Evolutionary conservation across 1,140 invertebrate species (phyloP).

Genomic region (Trichogramma pretiosum): DNA sequence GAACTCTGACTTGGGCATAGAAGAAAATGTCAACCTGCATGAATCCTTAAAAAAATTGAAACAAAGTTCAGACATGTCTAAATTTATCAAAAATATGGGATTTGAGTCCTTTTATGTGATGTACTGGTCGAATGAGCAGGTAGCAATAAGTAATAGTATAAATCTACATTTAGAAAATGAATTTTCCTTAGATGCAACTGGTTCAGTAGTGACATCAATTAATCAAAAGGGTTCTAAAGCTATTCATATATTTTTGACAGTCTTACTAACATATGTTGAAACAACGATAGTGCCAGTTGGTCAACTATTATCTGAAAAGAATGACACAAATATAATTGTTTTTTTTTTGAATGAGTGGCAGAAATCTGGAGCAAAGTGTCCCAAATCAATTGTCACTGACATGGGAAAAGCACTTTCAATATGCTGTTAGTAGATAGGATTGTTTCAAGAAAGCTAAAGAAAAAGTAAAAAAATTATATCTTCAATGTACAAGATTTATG

Average conservation of each 20-base stretch:
- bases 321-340: not conserved
- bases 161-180: not conserved
- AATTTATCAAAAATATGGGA: not conserved
- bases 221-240: not conserved
- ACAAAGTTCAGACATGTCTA: not conserved
- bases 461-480: not conserved
- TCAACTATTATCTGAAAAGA: constrained; percentile 4
- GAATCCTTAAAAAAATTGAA: not conserved
- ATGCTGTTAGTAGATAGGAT: constrained; percentile 1
- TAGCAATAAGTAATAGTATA: not conserved
- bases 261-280: not conserved
- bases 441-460: not conserved
- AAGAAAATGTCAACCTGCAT: not conserved
- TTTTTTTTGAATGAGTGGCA: not conserved
- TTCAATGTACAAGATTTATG: not conserved
- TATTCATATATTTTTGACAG: not conserved
- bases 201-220: not conserved
- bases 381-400: not conserved
- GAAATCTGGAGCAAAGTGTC: not conserved
- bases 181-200: constrained; percentile 4
- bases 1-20: not conserved
- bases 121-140: not conserved
- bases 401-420: constrained; percentile 12
- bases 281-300: not conserved
- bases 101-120: not conserved